A percentile compares a stretch with the other conserved stretches of the same genome.
These are phyloP conservation scores for Nemopilema nomurai DNA, from an alignment of 30 jellyfish, hydroid and myxozoan species.

Conservation along the genomic window DNA sequence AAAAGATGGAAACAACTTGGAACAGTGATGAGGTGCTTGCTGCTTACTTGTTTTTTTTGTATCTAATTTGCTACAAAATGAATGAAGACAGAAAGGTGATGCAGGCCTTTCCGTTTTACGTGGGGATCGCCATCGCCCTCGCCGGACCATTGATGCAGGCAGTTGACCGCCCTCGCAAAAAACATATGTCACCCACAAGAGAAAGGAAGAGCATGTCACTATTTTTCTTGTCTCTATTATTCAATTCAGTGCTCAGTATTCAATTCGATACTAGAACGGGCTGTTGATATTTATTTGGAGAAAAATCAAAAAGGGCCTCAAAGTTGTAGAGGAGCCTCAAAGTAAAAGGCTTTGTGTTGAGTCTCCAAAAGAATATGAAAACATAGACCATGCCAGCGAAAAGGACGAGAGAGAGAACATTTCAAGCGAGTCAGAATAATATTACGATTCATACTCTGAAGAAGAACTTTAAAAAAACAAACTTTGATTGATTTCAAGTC, in stretches of 20 bases:
- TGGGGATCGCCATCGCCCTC: neutral
- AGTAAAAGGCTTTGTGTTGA: neutral
- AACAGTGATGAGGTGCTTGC: constrained; percentile 56
- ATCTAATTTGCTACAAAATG: too few relatives aligned
- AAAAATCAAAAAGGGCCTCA: neutral
- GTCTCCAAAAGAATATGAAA: neutral
- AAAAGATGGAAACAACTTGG: constrained; percentile 65
- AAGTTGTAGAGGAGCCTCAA: neutral
- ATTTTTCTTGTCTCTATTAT: neutral
- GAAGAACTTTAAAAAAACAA: neutral
- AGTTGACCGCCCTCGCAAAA: neutral
- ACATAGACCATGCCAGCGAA: neutral
- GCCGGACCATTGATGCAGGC: neutral
- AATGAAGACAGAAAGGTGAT: too few relatives aligned
- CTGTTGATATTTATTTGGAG: neutral
- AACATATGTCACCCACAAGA: neutral
- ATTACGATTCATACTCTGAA: neutral
- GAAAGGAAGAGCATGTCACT: neutral
- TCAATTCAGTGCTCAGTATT: neutral
- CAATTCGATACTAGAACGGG: neutral
- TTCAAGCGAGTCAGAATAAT: neutral
- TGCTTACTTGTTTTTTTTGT: too few relatives aligned
- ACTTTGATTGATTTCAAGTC: neutral
- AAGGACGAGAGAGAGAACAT: neutral
- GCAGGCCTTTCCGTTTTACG: neutral